Conservation (phyloP, 2,113 vertebrate species). For the Petrocephalus microphthalmus region DNA sequence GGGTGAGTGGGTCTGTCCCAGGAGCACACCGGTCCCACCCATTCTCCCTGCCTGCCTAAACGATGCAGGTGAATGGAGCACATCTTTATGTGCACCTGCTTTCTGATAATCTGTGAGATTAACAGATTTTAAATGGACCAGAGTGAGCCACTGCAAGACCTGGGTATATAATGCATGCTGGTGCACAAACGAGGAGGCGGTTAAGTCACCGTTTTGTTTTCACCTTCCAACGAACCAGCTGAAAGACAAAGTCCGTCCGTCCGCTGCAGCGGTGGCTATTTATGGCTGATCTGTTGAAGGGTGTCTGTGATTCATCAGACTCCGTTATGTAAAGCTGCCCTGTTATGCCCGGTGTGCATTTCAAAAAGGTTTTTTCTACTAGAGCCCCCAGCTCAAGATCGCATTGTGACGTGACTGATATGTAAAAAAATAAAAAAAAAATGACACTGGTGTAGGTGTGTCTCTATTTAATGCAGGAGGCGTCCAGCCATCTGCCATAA, state of each 20-base stretch:
- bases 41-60: neutral
- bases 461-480: neutral
- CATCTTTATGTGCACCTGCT: neutral
- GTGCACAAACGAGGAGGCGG: neutral
- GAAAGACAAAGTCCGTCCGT: neutral
- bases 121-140: neutral
- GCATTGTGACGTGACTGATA: neutral
- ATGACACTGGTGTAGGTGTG: neutral
- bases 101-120: neutral
- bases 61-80: neutral
- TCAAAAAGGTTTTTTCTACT: neutral
- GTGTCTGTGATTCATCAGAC: slow-evolving; percentile 9
- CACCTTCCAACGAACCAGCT: neutral
- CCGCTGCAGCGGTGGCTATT: neutral
- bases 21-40: neutral
- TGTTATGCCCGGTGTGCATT: slow-evolving; percentile 7
- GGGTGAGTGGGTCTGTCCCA: neutral
- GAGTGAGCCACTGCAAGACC: neutral
- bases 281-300: slow-evolving; percentile 16
- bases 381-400: neutral
- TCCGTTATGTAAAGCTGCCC: slow-evolving; percentile 7
- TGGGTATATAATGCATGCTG: neutral
- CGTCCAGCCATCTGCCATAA: neutral
- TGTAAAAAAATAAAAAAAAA: neutral
- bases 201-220: slow-evolving; percentile 3